These are phyloP conservation scores for Athetis lepigone DNA, from an alignment of 2,888 invertebrate species.

Conservation along the genomic window DNA sequence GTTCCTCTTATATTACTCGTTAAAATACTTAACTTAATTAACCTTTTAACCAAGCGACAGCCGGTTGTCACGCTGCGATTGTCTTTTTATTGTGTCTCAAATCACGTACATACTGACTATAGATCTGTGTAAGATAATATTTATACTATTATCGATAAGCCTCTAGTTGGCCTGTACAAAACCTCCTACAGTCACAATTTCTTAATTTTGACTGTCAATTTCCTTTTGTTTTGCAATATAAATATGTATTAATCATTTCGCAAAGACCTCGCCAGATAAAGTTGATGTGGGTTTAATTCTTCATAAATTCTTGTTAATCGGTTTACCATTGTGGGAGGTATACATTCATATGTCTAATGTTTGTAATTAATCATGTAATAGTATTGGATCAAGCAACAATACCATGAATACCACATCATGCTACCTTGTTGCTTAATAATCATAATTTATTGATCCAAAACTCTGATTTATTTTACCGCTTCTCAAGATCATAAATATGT, in stretches of 20 bases:
- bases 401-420: conserved; percentile 9
- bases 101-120: too few species aligned
- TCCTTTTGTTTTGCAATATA: conserved; percentile 6
- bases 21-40: too few species aligned
- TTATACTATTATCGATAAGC: too few species aligned
- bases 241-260: neutral
- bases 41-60: too few species aligned
- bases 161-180: too few species aligned
- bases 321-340: conserved; percentile 28
- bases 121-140: too few species aligned
- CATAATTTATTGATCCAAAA: conserved; percentile 4
- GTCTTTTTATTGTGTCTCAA: too few species aligned
- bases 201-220: too few species aligned
- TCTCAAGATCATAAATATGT: neutral
- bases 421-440: neutral
- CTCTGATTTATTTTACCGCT: neutral
- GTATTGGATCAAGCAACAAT: neutral
- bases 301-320: neutral
- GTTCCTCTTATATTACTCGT: too few species aligned
- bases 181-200: too few species aligned
- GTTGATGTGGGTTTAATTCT: conserved; percentile 15
- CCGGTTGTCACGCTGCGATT: too few species aligned
- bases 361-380: conserved; percentile 12
- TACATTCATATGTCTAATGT: conserved; percentile 18
- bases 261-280: neutral